These are phyloP conservation scores for Epirrhoe alternata DNA, from an alignment of 2,888 invertebrate genomes.

Conservation along the genomic window DNA sequence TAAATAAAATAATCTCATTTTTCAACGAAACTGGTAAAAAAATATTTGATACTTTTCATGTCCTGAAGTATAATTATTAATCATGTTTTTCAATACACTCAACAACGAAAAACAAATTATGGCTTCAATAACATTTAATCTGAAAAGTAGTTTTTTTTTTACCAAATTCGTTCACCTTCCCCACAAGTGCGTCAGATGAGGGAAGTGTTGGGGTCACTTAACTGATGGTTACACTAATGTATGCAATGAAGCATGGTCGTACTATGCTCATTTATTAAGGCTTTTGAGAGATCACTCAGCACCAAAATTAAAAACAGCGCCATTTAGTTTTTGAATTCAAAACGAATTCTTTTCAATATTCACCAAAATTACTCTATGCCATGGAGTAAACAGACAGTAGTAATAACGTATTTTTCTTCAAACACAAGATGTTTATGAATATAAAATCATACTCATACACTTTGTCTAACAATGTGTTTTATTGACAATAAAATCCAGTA, in stretches of 20 bases:
- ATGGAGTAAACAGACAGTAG: no score
- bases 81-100: background rate
- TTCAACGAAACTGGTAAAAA: constrained; percentile 61
- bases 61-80: constrained; percentile 20
- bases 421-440: background rate
- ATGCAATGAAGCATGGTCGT: constrained; percentile 67
- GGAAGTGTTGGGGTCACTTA: constrained; percentile 54
- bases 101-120: no score
- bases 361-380: no score
- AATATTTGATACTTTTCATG: constrained; percentile 24
- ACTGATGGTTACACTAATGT: constrained; percentile 65
- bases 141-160: constrained; percentile 38
- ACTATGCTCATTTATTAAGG: constrained; percentile 63
- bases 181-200: constrained; percentile 53
- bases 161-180: constrained; percentile 58
- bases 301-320: constrained; percentile 16
- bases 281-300: constrained; percentile 21
- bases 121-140: background rate
- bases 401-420: background rate
- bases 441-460: background rate
- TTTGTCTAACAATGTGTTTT: constrained; percentile 3
- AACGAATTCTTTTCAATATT: no score
- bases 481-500: background rate
- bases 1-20: constrained; percentile 80
- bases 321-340: constrained; percentile 6